A percentile compares a stretch with the other conserved stretches of the same genome.
Conservation (phyloP, 53 echinoderm and acorn worm species). For the Zoroaster sp. region DNA sequence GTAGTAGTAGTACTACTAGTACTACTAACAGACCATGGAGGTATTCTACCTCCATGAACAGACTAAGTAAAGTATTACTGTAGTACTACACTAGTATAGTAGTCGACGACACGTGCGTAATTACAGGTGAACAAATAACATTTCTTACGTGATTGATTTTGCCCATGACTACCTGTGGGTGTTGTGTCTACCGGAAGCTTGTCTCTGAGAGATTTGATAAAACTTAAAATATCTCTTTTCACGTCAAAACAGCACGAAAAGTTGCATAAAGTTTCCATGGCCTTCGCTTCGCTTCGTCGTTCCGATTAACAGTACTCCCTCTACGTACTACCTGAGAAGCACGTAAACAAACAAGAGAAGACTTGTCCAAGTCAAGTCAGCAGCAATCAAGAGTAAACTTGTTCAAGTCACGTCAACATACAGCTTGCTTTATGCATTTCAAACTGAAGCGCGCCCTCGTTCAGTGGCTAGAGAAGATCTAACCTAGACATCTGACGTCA, state of each 20-base stretch:
- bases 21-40: no score
- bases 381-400: background rate
- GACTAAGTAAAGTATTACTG: no score
- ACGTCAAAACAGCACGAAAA: slow-evolving; percentile 68
- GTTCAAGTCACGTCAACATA: background rate
- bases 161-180: background rate
- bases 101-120: no score
- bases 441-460: no score
- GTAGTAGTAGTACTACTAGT: no score
- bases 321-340: background rate
- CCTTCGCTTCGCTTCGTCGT: background rate
- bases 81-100: no score
- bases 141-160: no score
- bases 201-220: slow-evolving; percentile 3
- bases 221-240: slow-evolving; percentile 46
- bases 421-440: no score
- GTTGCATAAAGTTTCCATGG: slow-evolving; percentile 19
- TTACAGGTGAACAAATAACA: no score
- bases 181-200: background rate
- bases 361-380: background rate
- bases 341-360: background rate
- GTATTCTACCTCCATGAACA: no score
- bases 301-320: background rate
- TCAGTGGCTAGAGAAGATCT: no score
- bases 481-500: no score